Percentiles rank a stretch among this genome's conserved stretches.
Evolutionary conservation across 2,888 invertebrate genomes (phyloP).

Genomic region (Rhingia rostrata): DNA sequence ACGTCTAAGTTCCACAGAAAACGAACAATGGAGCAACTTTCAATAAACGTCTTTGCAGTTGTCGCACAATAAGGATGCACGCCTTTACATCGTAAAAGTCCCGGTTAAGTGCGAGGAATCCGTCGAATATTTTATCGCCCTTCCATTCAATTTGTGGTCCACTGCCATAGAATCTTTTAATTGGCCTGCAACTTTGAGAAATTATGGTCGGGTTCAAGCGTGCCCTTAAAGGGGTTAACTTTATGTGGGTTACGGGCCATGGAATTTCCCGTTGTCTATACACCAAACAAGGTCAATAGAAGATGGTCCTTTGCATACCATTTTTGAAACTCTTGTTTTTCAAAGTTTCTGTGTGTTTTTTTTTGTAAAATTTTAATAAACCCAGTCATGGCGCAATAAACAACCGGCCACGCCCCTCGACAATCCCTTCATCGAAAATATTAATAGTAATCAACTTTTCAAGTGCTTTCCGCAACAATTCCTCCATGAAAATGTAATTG

Average conservation of each 20-base stretch:
- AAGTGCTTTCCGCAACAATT: conserved; percentile 74
- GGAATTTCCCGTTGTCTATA: conserved; percentile 3
- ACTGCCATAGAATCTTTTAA: conserved; percentile 4
- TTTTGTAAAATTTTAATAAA: conserved; percentile 60
- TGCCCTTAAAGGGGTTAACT: not conserved
- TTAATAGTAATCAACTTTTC: conserved; percentile 73
- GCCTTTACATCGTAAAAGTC: conserved; percentile 1
- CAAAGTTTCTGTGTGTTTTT: not conserved
- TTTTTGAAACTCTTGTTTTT: conserved; percentile 8
- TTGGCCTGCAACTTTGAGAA: conserved; percentile 11
- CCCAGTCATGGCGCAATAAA: conserved; percentile 51
- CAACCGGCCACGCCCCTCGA: conserved; percentile 7
- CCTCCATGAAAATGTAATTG: conserved; percentile 73
- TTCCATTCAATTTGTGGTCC: conserved; percentile 23
- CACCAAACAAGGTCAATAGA: conserved; percentile 49
- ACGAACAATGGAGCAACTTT: not conserved
- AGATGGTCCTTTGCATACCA: not conserved
- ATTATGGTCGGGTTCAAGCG: not conserved
- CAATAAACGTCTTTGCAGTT: not conserved
- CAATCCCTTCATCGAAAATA: conserved; percentile 30
- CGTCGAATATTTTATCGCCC: not conserved
- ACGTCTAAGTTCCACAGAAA: conserved; percentile 30
- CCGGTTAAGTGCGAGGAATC: not conserved
- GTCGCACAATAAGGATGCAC: not conserved
- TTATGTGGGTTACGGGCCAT: conserved; percentile 5